Percentiles rank a stretch among this genome's conserved stretches.
These are phyloP conservation scores for Micromesistius poutassou DNA, from an alignment of 2,797 vertebrate genomes.

Conservation along the genomic window DNA sequence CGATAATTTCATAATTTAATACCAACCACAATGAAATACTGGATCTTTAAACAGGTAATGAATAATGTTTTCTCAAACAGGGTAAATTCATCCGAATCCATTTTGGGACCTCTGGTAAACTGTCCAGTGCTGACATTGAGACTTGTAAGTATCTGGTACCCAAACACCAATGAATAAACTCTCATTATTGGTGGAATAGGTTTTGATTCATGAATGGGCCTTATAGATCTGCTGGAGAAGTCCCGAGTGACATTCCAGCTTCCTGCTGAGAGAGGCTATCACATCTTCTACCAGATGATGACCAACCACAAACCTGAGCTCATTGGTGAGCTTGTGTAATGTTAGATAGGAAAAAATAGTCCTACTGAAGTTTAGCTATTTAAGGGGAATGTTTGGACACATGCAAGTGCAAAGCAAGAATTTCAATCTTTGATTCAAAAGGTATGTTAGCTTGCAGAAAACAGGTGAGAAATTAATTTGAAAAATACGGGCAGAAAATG, in stretches of 20 bases:
- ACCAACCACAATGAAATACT: not conserved
- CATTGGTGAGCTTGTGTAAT: conserved; percentile 67
- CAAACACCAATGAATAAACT: not conserved
- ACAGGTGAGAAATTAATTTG: not conserved
- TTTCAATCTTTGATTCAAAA: not conserved
- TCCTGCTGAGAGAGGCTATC: conserved; percentile 83
- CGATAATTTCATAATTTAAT: not conserved
- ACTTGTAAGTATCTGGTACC: conserved; percentile 74
- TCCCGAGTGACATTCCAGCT: conserved; percentile 86
- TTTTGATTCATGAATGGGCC: conserved; percentile 17
- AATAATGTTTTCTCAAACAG: conserved; percentile 40
- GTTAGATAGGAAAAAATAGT: not conserved
- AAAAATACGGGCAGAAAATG: not conserved
- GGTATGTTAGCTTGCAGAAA: not conserved
- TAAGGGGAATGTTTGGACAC: not conserved
- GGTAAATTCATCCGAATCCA: conserved; percentile 80
- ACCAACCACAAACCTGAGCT: conserved; percentile 85
- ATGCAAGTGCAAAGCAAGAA: not conserved
- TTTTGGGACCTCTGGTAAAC: conserved; percentile 76
- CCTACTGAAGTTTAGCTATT: no score
- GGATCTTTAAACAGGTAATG: not conserved
- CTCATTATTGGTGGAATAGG: not conserved
- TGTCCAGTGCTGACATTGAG: conserved; percentile 88
- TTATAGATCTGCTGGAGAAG: conserved; percentile 83
- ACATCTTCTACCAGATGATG: conserved; percentile 88